A percentile compares a stretch with the other conserved stretches of the same genome.
Evolutionary conservation across 2,888 invertebrate genomes (phyloP).

Genomic region (Hemaris fuciformis): DNA sequence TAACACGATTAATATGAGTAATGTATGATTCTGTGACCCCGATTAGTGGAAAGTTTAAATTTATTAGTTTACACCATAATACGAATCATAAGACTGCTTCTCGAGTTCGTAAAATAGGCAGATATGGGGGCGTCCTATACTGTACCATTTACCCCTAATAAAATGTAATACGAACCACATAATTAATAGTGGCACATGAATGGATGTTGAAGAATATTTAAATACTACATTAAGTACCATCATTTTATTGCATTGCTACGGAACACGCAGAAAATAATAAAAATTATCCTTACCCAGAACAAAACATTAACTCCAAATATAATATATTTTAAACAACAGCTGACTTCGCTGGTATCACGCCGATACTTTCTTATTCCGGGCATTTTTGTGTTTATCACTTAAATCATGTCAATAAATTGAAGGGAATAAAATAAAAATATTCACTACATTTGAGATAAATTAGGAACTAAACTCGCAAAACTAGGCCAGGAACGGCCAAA

Average conservation of each 20-base stretch:
- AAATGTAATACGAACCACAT: neutral
- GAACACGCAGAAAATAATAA: neutral
- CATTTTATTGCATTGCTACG: too few relatives aligned
- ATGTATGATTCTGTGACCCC: neutral
- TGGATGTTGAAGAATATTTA: too few relatives aligned
- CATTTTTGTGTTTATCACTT: slow-evolving; percentile 74
- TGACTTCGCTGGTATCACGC: slow-evolving; percentile 96
- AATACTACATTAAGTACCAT: neutral
- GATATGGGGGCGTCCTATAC: neutral
- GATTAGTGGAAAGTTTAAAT: neutral
- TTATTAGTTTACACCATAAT: neutral
- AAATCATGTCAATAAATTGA: slow-evolving; percentile 37
- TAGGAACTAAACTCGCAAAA: slow-evolving; percentile 27
- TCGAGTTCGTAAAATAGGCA: neutral
- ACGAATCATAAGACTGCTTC: neutral
- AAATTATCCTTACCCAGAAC: slow-evolving; percentile 91
- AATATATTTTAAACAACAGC: slow-evolving; percentile 98
- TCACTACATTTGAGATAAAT: slow-evolving; percentile 38
- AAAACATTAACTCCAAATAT: slow-evolving; percentile 99
- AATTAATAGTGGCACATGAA: neutral
- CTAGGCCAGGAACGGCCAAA: slow-evolving; percentile 35
- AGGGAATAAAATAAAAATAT: slow-evolving; percentile 25
- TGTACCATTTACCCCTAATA: neutral
- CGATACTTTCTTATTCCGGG: slow-evolving; percentile 90
- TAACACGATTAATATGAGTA: neutral